A percentile compares a stretch with the other conserved stretches of the same genome.
These are phyloP conservation scores for Megaustenia siamemsis DNA, from an alignment of 2,888 invertebrate genomes.

Conservation along the genomic window DNA sequence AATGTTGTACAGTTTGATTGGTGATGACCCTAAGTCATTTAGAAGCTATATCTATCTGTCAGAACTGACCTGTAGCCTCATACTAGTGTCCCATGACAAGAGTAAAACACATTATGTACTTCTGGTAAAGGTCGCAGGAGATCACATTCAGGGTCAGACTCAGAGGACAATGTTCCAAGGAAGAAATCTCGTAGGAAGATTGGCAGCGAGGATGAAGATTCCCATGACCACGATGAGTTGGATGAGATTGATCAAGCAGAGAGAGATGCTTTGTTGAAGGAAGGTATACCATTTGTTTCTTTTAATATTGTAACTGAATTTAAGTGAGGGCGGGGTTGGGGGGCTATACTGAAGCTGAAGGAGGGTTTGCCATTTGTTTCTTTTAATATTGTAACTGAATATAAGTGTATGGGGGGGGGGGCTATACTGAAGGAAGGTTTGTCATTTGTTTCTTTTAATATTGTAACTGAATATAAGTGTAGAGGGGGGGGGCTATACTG, in stretches of 20 bases:
- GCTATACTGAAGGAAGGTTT: constrained; percentile 50
- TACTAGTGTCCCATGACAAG: no score
- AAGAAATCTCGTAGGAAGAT: constrained; percentile 60
- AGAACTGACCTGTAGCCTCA: no score
- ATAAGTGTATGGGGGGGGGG: no score
- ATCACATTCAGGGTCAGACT: constrained; percentile 57
- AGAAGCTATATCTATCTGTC: no score
- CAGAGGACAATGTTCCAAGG: constrained; percentile 59
- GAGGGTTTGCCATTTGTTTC: no score
- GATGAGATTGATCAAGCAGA: constrained; percentile 56
- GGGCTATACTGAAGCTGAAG: constrained; percentile 41
- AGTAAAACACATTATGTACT: not conserved
- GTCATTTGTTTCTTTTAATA: not conserved
- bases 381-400: no score
- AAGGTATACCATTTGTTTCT: constrained; percentile 30
- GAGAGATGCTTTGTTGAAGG: constrained; percentile 44
- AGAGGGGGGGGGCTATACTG: no score
- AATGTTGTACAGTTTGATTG: no score
- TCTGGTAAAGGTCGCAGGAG: constrained; percentile 2
- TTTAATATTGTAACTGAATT: not conserved
- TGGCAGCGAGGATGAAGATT: constrained; percentile 61
- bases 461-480: not conserved
- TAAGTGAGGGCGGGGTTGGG: no score
- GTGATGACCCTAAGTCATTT: no score
- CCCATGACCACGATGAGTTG: constrained; percentile 52